phyloP scores from a whole-genome alignment of 2,797 vertebrate species.

The Remorina albescens region DNA sequence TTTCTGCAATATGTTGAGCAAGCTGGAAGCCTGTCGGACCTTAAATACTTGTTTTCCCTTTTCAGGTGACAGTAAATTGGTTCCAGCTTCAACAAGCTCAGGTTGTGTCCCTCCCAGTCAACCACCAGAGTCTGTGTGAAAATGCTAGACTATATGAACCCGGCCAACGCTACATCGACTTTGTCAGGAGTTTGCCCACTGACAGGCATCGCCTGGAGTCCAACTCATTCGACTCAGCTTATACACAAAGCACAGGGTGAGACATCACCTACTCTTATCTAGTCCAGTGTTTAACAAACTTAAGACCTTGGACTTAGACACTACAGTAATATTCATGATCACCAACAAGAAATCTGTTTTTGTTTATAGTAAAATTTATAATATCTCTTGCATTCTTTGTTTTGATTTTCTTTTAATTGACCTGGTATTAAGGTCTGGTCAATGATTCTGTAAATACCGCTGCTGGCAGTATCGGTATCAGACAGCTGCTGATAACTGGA shows the following conservation, averaged over 20 bases:
- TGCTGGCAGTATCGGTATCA: too few relatives aligned
- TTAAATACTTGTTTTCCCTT: not conserved
- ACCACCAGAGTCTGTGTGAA: conserved; percentile 93
- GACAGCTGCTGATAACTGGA: too few relatives aligned
- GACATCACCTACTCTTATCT: conserved; percentile 9
- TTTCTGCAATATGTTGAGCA: not conserved
- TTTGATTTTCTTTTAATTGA: too few relatives aligned
- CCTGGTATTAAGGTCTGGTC: too few relatives aligned
- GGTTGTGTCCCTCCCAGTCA: conserved; percentile 91
- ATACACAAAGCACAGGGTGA: conserved; percentile 76
- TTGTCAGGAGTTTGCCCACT: conserved; percentile 88
- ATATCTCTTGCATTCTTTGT: too few relatives aligned
- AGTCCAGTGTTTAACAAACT: not conserved
- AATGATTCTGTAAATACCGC: too few relatives aligned
- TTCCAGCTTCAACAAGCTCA: conserved; percentile 97
- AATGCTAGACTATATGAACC: conserved; percentile 96
- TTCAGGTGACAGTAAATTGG: conserved; percentile 95
- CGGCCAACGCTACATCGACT: conserved; percentile 93
- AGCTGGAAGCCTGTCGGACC: not conserved
- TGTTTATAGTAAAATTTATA: too few relatives aligned
- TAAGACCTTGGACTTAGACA: too few relatives aligned
- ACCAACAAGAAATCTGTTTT: too few relatives aligned
- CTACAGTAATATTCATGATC: too few relatives aligned
- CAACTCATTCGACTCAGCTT: conserved; percentile 73
- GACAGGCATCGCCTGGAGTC: conserved; percentile 79